Base-by-base conservation (phyloP, 2,113 vertebrate species). In the Saguinus midas region DNA sequence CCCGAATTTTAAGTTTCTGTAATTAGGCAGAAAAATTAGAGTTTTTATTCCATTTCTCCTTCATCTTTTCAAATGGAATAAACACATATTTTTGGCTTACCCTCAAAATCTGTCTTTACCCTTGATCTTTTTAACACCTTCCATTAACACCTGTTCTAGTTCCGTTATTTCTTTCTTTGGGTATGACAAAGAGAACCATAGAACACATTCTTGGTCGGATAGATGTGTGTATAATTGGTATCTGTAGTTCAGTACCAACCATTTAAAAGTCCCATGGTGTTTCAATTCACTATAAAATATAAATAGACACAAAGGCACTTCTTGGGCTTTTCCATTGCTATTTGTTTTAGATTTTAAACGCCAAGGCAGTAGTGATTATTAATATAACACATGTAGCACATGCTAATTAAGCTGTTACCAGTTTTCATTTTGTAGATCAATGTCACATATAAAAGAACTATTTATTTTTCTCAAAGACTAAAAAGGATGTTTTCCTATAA, bases 321-420 rank as follows among this genome's bases (percentile, higher is more conserved):
- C 43, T 43, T 58, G 43, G 66, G 25, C 14, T 82, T 94, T 75
- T 37, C 25, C 35, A 81, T 25, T 87, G 25, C 72, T 94, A 72
- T 79, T 95, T 95, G 64, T 90, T 95, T 94, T 78, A 87, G 76
- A 76, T 73, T 87, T 95, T 75, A 95, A 93, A 93, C 11, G 75
- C 3, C 18, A 57, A 93, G 84, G 68, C 21, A 90, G 52, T 68
- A 89, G 58, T 78, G 85, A 92, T 83, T 92, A 88, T 75, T 17
- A 84, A 81, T 45, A 85, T 8, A 90, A 43, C 20, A 86, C 18
- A 68, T 13, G 58, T 18, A 90, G 27, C 35, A 70, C 1, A 82
- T 12, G 20, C 27, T 70, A 73, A 68, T 78, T 81, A 91, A 91
- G 78, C 50, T 91, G 16, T 87, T 95, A 86, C 32, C 84, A 57